Evolutionary conservation across 2,113 vertebrate genomes (phyloP), one percentile per base, ranked within the genome.

Genomic region (Heteronetta atricapilla): DNA sequence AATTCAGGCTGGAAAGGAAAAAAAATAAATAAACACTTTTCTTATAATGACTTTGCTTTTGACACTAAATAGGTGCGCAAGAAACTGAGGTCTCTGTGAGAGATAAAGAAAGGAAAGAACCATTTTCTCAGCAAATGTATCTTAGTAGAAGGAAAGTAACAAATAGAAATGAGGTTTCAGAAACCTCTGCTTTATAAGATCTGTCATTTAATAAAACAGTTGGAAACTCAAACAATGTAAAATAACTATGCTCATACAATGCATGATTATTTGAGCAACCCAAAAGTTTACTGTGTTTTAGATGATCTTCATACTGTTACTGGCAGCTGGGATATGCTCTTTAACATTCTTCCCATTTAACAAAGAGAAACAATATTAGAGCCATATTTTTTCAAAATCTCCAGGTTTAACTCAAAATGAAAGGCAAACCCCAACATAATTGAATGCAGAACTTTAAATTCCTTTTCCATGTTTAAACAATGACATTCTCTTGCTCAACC

Each of bases 381-480:
- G 75, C 18, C 42, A 85, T 55, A 29, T 82, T 77, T 44, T 21
- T 76, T 10, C 2, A 3, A 56, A 82, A 87, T 76, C 50, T 89
- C 73, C 83, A 86, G 34, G 81, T 95, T 95, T 86, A 87, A 73
- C n/a, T 93, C 28, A 40, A 78, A 95, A 84, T 82, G 36, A 94
- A 96, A 90, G 77, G 36, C 92, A 93, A 60, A 46, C 53, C 36
- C 92, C 89, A 82, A 69, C 42, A 14, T 95, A 96, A 92, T 90
- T 86, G 80, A 92, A 84, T 70, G 38, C 77, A 85, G 89, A 85
- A 78, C 55, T 88, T 86, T 79, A 68, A 80, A 90, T 95, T 94
- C 62, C 56, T 73, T 92, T 90, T 94, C 53, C 53, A 34, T 83
- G 69, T 91, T 94, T 86, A 73, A 94, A 92, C 88, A 88, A 90